Evolutionary conservation across 2,888 invertebrate species (phyloP).

Genomic region (Ormia ochracea): DNA sequence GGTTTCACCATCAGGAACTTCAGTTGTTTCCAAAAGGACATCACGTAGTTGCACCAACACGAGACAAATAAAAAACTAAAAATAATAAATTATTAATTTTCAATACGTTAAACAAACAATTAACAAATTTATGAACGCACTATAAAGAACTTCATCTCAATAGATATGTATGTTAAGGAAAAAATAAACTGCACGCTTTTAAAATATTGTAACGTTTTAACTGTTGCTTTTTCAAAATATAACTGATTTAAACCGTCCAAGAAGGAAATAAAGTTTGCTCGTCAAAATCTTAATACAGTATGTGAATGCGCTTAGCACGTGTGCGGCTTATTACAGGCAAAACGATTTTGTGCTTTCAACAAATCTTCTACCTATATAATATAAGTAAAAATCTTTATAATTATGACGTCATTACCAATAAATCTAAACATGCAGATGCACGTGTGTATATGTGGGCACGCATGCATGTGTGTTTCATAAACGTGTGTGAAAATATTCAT

Average conservation of each 20-base stretch:
- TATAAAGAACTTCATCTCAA: constrained; percentile 37
- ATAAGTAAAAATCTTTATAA: constrained; percentile 17
- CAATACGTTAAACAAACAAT: background rate
- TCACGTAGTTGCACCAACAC: background rate
- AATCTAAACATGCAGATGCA: background rate
- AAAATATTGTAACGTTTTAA: constrained; percentile 12
- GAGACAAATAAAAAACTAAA: constrained; percentile 38
- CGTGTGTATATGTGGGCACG: background rate
- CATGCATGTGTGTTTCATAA: too few species aligned
- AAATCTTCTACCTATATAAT: background rate
- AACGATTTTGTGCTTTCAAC: constrained; percentile 38
- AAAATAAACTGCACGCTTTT: background rate
- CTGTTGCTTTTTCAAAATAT: constrained; percentile 43
- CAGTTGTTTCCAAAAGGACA: constrained; percentile 47
- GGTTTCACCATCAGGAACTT: constrained; percentile 55
- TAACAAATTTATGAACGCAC: constrained; percentile 18
- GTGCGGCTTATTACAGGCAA: constrained; percentile 56
- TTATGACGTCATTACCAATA: constrained; percentile 67
- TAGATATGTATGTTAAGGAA: constrained; percentile 51
- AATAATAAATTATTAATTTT: constrained; percentile 26
- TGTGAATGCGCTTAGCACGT: constrained; percentile 13
- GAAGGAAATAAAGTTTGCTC: constrained; percentile 1
- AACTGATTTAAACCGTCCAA: constrained; percentile 32
- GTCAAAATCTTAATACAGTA: constrained; percentile 8
- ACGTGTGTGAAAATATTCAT: too few species aligned